phyloP scores from a whole-genome alignment of 1,140 invertebrate species.

The Belonocnema kinseyi region DNA sequence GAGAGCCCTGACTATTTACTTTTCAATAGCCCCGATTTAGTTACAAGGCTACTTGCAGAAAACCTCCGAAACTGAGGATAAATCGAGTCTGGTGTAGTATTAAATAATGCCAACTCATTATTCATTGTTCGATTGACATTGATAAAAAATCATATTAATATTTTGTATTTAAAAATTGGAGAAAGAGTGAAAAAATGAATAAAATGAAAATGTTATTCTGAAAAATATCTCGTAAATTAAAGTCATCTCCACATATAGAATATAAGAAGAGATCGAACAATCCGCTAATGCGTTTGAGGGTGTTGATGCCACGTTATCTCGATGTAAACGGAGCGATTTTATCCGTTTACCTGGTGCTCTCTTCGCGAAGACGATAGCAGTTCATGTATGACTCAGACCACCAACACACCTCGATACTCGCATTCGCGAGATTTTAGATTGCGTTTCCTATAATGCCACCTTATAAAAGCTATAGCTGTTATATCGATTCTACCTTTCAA shows the following conservation, averaged over 20 bases:
- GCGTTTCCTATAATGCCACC: slow-evolving; percentile 46
- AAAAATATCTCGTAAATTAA: slow-evolving; percentile 4
- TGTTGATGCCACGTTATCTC: slow-evolving; percentile 60
- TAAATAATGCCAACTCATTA: not conserved
- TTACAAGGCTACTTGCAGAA: no score
- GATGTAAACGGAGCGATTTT: slow-evolving; percentile 63
- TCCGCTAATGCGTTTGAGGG: slow-evolving; percentile 59
- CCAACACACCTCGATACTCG: slow-evolving; percentile 47
- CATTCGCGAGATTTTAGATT: slow-evolving; percentile 54
- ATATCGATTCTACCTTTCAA: slow-evolving; percentile 10
- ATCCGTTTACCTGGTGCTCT: slow-evolving; percentile 59
- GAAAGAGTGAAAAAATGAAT: not conserved
- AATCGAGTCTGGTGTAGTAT: no score
- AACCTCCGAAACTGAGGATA: no score
- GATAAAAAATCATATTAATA: no score
- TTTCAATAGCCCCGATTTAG: no score
- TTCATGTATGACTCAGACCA: slow-evolving; percentile 49
- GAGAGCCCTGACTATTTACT: no score
- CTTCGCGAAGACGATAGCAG: slow-evolving; percentile 53
- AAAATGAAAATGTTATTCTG: not conserved
- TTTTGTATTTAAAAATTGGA: no score
- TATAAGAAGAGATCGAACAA: slow-evolving; percentile 44
- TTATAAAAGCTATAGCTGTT: slow-evolving; percentile 34
- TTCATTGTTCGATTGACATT: no score
- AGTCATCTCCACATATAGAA: not conserved